phyloP scores from a whole-genome alignment of 2,113 vertebrate species.

The Pteronura brasiliensis region DNA sequence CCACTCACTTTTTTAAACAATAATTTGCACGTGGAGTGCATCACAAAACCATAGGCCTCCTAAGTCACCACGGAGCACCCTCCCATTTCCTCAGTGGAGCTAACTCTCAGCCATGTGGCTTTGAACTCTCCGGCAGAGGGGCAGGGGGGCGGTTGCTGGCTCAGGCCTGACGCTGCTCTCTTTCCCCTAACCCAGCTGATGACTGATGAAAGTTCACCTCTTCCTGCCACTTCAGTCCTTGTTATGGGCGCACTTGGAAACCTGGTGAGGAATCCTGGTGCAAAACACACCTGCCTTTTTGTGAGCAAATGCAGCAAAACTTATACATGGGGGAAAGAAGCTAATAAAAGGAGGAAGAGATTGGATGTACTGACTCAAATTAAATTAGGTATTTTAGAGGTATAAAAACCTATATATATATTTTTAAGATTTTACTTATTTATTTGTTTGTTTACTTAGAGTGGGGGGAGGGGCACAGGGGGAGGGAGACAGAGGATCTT shows the following conservation, averaged over 20 bases:
- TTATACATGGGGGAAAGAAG: not conserved
- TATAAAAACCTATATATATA: not conserved
- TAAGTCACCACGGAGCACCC: not conserved
- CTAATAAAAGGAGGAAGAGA: not conserved
- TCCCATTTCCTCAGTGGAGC: not conserved
- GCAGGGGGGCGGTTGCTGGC: not conserved
- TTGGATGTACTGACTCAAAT: not conserved
- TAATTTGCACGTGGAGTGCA: not conserved
- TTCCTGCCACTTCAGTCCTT: not conserved
- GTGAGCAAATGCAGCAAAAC: not conserved
- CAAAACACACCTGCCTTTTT: not conserved
- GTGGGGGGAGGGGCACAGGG: not conserved
- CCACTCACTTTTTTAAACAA: not conserved
- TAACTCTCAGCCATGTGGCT: not conserved
- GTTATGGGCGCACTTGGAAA: not conserved
- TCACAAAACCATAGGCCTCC: not conserved
- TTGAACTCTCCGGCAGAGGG: not conserved
- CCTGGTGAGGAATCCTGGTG: not conserved
- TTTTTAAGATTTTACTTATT: not conserved
- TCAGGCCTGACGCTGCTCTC: not conserved
- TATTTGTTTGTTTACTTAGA: not conserved
- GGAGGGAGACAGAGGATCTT: not conserved
- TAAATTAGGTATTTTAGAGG: not conserved
- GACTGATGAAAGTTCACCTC: not conserved
- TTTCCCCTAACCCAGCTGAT: not conserved